A percentile compares a stretch with the other conserved stretches of the same genome.
These are phyloP conservation scores for Ochotona princeps DNA, from an alignment of 2,113 vertebrate species.

Conservation along the genomic window DNA sequence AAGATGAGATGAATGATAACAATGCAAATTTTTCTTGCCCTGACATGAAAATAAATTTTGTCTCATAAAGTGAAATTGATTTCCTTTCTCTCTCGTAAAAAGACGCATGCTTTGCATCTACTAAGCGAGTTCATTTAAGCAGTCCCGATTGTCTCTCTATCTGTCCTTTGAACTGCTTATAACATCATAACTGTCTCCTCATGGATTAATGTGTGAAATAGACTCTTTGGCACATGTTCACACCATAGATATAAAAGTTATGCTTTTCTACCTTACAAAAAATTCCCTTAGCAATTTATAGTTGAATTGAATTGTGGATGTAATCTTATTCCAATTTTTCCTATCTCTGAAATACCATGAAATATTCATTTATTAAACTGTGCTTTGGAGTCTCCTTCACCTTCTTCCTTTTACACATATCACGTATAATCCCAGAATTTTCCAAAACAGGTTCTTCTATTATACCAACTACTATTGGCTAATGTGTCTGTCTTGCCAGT, in stretches of 20 bases:
- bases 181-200: neutral
- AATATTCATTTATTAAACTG: neutral
- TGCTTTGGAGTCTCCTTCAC: neutral
- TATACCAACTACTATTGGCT: neutral
- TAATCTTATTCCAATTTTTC: neutral
- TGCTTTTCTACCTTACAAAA: neutral
- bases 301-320: neutral
- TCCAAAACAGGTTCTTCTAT: neutral
- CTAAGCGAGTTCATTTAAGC: conserved; percentile 6
- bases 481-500: neutral
- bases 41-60: conserved; percentile 58
- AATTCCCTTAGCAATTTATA: neutral
- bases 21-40: conserved; percentile 47
- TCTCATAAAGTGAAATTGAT: conserved; percentile 59
- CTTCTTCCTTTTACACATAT: neutral
- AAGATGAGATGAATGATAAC: neutral
- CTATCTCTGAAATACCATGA: neutral
- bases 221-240: neutral
- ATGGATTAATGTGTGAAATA: neutral
- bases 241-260: neutral
- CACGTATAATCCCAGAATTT: neutral
- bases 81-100: conserved; percentile 39
- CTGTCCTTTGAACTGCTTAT: neutral
- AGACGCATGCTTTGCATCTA: conserved; percentile 7
- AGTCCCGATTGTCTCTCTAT: neutral